Evolutionary conservation across 1,140 invertebrate genomes (phyloP), one percentile per base, ranked within the genome.

Genomic region (Zaprionus tsacasi): DNA sequence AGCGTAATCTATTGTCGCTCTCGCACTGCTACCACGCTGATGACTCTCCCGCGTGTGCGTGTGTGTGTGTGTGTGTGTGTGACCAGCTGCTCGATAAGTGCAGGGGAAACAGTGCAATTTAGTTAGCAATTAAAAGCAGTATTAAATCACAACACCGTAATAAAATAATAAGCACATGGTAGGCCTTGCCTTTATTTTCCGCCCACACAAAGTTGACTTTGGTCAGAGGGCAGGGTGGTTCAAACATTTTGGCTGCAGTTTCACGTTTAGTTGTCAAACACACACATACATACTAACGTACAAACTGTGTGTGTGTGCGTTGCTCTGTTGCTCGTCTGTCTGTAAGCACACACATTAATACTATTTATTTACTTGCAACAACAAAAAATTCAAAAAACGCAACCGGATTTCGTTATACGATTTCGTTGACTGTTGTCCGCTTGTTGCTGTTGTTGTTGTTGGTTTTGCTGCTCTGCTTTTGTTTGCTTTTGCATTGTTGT

Each of bases 321-420:
- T 12, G 2, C 21, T 21, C 21, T 21, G 21, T 21, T 40, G 5
- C 12, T 10, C 38, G n/a, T 15, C 5, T n/a, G 40, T 8, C 15
- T 30, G 43, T 67, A 52, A 73, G 48, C 68, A 54, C 50, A 59
- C 56, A 59, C 50, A 57, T 69, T 74, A 70, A 63, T 69, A 52
- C 71, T 13, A 61, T 74, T 63, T 63, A 52, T 74, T 63, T 63
- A 52, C 71, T 57, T 70, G 66, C 56, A 64, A 70, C 52, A 63
- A 64, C 55, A 65, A 75, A 75, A 58, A 75, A 59, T 58, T 43
- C 52, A 64, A 75, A 43, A 70, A 75, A 67, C 68, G 21, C 72
- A 75, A 75, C 72, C 72, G 72, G 72, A 75, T 75, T 75, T 70
- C 59, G 59, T 52, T 70, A 54, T 75, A 75, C 67, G 72, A 64